Percentiles rank a stretch among this genome's conserved stretches.
Evolutionary conservation across 2,888 invertebrate genomes (phyloP).

Genomic region (Nomada ruficornis): DNA sequence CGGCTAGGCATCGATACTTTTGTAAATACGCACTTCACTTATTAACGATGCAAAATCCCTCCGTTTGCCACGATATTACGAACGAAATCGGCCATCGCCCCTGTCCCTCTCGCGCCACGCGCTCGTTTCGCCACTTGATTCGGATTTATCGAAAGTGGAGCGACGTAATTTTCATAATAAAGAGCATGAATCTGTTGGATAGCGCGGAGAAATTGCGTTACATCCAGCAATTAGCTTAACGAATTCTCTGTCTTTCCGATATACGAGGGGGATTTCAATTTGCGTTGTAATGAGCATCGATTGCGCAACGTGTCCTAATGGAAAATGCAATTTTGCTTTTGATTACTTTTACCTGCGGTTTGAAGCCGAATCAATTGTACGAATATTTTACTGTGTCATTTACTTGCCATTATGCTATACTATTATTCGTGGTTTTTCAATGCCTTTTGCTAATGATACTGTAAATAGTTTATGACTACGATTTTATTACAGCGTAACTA

Average conservation of each 20-base stretch:
- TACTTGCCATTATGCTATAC: no score
- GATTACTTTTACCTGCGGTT: no score
- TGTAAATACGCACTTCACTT: conserved; percentile 33
- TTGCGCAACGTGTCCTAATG: no score
- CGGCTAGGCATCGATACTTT: conserved; percentile 34
- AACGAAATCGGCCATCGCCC: conserved; percentile 9
- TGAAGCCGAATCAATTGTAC: no score
- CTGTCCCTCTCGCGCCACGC: no score
- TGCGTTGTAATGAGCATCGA: no score
- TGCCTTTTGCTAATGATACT: no score
- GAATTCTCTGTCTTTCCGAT: conserved; percentile 12
- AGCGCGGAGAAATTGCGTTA: conserved; percentile 8
- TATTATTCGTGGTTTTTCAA: no score
- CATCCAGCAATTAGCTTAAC: conserved; percentile 1
- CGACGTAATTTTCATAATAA: conserved; percentile 33
- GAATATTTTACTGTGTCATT: no score
- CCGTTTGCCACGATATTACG: conserved; percentile 16
- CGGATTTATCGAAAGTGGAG: conserved; percentile 8
- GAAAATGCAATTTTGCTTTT: no score
- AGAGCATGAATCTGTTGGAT: not conserved
- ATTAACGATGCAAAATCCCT: conserved; percentile 46
- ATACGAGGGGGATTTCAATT: not conserved
- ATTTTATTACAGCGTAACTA: no score
- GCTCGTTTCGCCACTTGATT: conserved; percentile 7
- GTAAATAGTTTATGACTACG: no score